Evolutionary conservation across 2,888 invertebrate genomes (phyloP).

Genomic region (Crossocerus cetratus): DNA sequence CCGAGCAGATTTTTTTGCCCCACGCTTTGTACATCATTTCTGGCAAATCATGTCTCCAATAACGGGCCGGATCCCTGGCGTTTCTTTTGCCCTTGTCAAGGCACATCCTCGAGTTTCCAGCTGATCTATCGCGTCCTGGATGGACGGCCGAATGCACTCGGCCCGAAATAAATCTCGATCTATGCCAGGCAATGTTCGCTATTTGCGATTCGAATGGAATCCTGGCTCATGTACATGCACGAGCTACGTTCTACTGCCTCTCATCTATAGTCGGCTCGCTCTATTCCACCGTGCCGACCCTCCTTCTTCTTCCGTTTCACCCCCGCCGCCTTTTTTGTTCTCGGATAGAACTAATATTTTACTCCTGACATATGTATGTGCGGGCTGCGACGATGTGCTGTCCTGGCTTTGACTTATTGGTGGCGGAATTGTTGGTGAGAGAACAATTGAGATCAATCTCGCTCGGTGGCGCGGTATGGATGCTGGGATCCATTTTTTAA

Average conservation of each 20-base stretch:
- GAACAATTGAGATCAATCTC: too few species aligned
- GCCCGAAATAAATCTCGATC: slow-evolving; percentile 33
- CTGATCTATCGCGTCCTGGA: slow-evolving; percentile 24
- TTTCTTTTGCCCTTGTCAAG: slow-evolving; percentile 22
- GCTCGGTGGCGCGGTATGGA: too few species aligned
- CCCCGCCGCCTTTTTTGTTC: too few species aligned
- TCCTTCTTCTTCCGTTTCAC: too few species aligned
- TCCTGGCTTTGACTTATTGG: too few species aligned
- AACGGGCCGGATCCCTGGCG: slow-evolving; percentile 7
- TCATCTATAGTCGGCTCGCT: neutral
- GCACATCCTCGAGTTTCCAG: slow-evolving; percentile 8
- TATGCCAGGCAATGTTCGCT: slow-evolving; percentile 4
- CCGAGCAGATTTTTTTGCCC: too few species aligned
- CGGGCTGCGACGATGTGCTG: too few species aligned
- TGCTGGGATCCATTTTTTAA: too few species aligned
- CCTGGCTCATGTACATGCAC: neutral
- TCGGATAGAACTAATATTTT: too few species aligned
- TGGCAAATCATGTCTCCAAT: slow-evolving; percentile 18
- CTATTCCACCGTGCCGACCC: too few species aligned
- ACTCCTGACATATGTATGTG: too few species aligned
- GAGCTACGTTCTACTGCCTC: neutral
- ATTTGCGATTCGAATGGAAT: slow-evolving; percentile 18
- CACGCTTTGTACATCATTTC: neutral
- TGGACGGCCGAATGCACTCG: slow-evolving; percentile 14
- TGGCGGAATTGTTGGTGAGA: too few species aligned